Evolutionary conservation across 2,888 invertebrate genomes (phyloP).

Genomic region (Saturnia japonica): DNA sequence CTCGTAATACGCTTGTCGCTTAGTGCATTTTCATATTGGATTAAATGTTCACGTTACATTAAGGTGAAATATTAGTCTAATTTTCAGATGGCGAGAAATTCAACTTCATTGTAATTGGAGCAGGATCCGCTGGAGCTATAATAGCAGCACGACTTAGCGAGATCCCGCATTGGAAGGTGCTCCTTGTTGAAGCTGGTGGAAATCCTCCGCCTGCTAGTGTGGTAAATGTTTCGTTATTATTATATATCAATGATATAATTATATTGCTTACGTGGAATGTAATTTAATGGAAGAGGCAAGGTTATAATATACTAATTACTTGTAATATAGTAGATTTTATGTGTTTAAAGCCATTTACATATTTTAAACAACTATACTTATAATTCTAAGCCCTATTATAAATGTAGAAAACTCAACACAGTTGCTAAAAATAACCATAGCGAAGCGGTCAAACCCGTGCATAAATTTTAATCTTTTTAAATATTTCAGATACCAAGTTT

Average conservation of each 20-base stretch:
- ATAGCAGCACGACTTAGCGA: constrained; percentile 55
- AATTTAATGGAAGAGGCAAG: background rate
- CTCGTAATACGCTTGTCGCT: no score
- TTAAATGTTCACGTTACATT: background rate
- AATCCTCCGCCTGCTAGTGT: constrained; percentile 55
- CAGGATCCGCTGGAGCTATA: constrained; percentile 55
- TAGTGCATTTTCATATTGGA: no score
- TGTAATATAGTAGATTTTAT: background rate
- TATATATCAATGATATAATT: no score
- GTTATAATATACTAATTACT: background rate
- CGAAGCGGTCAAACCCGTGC: background rate
- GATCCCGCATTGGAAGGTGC: constrained; percentile 39
- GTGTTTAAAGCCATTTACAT: background rate
- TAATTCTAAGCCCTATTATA: no score
- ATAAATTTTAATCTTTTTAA: constrained; percentile 14
- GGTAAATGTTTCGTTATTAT: constrained; percentile 34
- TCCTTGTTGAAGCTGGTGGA: constrained; percentile 56
- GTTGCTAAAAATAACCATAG: background rate
- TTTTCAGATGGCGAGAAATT: constrained; percentile 52
- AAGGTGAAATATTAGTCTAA: background rate
- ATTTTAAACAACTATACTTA: background rate
- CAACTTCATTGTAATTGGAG: constrained; percentile 57
- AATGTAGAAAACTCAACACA: no score
- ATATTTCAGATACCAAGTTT: constrained; percentile 52
- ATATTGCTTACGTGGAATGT: background rate